These are phyloP conservation scores for Pomacea maculata DNA, from an alignment of 1,140 invertebrate genomes.

Conservation along the genomic window DNA sequence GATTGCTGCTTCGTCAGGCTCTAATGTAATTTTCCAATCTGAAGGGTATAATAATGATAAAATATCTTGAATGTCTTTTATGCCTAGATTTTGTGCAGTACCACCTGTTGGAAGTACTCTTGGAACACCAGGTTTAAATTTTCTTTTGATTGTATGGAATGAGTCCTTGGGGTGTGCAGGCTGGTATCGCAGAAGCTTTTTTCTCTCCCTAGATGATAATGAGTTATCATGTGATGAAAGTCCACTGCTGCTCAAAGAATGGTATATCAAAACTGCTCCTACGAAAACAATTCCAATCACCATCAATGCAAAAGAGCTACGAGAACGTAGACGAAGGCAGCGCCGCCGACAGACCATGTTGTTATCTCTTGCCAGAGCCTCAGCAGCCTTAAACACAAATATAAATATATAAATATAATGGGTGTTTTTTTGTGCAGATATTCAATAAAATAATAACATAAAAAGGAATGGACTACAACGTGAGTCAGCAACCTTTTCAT, in stretches of 20 bases:
- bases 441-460: too few relatives aligned
- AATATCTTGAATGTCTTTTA: slow-evolving; percentile 5
- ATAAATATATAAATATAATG: too few relatives aligned
- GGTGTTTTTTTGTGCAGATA: too few relatives aligned
- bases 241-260: neutral
- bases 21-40: slow-evolving; percentile 37
- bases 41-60: slow-evolving; percentile 35
- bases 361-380: too few relatives aligned
- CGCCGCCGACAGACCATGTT: slow-evolving; percentile 20
- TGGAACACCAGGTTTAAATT: slow-evolving; percentile 3
- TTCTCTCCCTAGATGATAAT: slow-evolving; percentile 4
- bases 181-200: neutral
- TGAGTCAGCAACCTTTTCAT: too few relatives aligned
- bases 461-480: too few relatives aligned
- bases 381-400: too few relatives aligned
- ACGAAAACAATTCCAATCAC: slow-evolving; percentile 3
- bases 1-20: slow-evolving; percentile 42
- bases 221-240: neutral
- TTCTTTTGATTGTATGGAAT: neutral
- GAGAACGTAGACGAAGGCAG: slow-evolving; percentile 5
- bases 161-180: slow-evolving; percentile 3
- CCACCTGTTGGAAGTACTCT: neutral
- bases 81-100: neutral
- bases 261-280: slow-evolving; percentile 6
- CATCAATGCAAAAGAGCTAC: neutral